Conservation (phyloP, 2,797 vertebrate genomes). For the Cyprinodon diabolis region DNA sequence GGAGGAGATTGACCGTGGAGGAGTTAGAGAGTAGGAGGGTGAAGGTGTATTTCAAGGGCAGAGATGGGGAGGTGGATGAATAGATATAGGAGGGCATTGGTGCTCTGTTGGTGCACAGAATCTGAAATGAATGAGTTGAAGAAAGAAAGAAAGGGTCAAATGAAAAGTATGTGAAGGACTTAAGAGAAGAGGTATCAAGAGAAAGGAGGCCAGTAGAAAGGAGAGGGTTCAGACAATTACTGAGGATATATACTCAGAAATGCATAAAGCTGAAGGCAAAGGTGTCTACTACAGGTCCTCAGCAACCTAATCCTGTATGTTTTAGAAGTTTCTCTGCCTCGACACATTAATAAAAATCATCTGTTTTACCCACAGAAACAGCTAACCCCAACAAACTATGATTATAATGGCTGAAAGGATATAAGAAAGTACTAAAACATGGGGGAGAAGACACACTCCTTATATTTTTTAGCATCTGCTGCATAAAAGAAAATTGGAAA, state of each 20-base stretch:
- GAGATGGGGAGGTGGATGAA: slow-evolving; percentile 47
- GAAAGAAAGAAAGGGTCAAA: slow-evolving; percentile 7
- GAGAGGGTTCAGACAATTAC: slow-evolving; percentile 22
- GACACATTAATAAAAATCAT: not conserved
- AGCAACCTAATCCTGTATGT: not conserved
- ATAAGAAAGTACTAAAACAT: not conserved
- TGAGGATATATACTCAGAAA: slow-evolving; percentile 13
- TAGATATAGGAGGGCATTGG: slow-evolving; percentile 38
- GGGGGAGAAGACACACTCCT: not conserved
- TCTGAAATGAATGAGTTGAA: slow-evolving; percentile 47
- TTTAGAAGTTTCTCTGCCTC: not conserved
- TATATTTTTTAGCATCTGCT: not conserved
- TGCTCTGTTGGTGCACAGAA: slow-evolving; percentile 34
- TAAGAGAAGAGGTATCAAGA: slow-evolving; percentile 7
- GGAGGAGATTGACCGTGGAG: slow-evolving; percentile 45
- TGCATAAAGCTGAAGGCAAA: not conserved
- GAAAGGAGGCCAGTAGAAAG: slow-evolving; percentile 16
- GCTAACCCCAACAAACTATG: not conserved
- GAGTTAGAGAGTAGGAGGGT: slow-evolving; percentile 23
- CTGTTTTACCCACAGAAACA: not conserved
- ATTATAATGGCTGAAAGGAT: not conserved
- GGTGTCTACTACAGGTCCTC: not conserved
- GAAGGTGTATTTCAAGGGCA: slow-evolving; percentile 57
- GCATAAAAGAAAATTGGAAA: not conserved
- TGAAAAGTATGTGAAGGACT: slow-evolving; percentile 24